Percentiles rank a stretch among this genome's conserved stretches.
Evolutionary conservation across 1,140 invertebrate genomes (phyloP).

Genomic region (Drosophila asahinai): DNA sequence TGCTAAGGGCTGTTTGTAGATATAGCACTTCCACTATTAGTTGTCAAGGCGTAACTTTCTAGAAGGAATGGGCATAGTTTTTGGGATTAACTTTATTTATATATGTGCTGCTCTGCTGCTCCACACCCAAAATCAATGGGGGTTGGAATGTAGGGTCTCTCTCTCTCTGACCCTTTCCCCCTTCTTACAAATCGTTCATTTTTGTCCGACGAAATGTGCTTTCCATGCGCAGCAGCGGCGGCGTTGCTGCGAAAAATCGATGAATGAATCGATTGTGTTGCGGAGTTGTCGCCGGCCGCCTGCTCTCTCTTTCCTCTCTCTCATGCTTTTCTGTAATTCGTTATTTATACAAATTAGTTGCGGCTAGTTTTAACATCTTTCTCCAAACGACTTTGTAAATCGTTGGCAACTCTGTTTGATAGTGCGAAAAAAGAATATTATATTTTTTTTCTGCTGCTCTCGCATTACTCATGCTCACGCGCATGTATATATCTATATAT

Average conservation of each 20-base stretch:
- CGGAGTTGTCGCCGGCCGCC: slow-evolving; percentile 34
- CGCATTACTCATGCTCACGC: slow-evolving; percentile 75
- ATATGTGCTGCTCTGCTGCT: slow-evolving; percentile 33
- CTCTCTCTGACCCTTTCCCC: slow-evolving; percentile 11
- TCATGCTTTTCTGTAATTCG: slow-evolving; percentile 20
- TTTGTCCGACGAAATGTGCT: slow-evolving; percentile 66
- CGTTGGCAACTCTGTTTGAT: slow-evolving; percentile 73
- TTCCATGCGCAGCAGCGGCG: slow-evolving; percentile 72
- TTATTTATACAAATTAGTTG: slow-evolving; percentile 59
- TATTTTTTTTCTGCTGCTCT: slow-evolving; percentile 55
- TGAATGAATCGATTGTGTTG: slow-evolving; percentile 84
- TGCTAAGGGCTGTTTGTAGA: slow-evolving; percentile 80
- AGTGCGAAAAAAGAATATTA: slow-evolving; percentile 51
- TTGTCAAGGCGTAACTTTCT: slow-evolving; percentile 63
- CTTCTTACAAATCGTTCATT: slow-evolving; percentile 8
- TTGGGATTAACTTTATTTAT: slow-evolving; percentile 65
- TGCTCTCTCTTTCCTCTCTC: background rate
- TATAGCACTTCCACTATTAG: slow-evolving; percentile 25
- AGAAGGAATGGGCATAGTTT: slow-evolving; percentile 51
- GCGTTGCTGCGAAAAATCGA: slow-evolving; percentile 83
- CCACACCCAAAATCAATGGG: slow-evolving; percentile 52
- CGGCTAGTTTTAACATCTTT: slow-evolving; percentile 34
- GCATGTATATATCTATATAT: slow-evolving; percentile 63
- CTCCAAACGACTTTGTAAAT: slow-evolving; percentile 18
- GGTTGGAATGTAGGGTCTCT: background rate